A percentile compares a stretch with the other conserved stretches of the same genome.
phyloP scores from a whole-genome alignment of 2,888 invertebrate species.

The Rugalucina vietnamica region DNA sequence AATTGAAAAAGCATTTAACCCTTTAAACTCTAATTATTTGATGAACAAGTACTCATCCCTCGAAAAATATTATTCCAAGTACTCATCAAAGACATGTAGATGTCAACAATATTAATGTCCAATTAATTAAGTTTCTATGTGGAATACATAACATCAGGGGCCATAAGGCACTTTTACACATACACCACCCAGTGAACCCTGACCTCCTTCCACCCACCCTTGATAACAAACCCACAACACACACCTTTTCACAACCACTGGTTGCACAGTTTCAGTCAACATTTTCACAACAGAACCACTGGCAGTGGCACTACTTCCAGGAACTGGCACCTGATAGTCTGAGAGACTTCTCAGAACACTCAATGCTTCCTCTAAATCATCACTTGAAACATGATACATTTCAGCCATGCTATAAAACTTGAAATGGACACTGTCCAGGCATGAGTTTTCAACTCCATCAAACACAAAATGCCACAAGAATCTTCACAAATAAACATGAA shows the following conservation, averaged over 20 bases:
- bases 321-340: neutral
- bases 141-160: no score
- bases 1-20: no score
- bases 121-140: no score
- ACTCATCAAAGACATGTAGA: no score
- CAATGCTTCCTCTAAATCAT: slow-evolving; percentile 63
- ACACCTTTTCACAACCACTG: neutral
- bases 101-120: no score
- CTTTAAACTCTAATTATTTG: no score
- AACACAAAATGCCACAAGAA: neutral
- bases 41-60: no score
- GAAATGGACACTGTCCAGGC: neutral
- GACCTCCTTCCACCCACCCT: neutral
- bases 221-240: neutral
- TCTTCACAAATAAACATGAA: neutral
- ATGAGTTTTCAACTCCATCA: neutral
- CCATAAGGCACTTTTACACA: no score
- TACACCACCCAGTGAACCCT: neutral
- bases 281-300: slow-evolving; percentile 34
- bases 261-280: slow-evolving; percentile 30
- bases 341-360: slow-evolving; percentile 43
- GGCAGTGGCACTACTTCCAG: neutral
- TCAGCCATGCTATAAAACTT: slow-evolving; percentile 14
- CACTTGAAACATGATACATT: slow-evolving; percentile 33
- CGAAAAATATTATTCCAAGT: no score